phyloP scores from a whole-genome alignment of 2,888 invertebrate genomes.

The Laspeyria flexula region DNA sequence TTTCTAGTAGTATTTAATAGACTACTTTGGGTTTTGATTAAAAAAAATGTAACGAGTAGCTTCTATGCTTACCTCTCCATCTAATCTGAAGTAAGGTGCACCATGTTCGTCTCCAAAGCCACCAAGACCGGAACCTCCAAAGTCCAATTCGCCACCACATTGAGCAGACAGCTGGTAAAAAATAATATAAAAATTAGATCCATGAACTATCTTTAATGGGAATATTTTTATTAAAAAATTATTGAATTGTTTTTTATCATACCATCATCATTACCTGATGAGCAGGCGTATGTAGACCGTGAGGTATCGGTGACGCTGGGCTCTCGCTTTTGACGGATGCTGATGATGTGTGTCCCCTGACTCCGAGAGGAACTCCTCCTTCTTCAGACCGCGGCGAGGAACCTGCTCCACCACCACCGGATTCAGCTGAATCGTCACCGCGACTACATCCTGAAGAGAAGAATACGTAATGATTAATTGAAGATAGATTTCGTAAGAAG shows the following conservation, averaged over 20 bases:
- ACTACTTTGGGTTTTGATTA: background rate
- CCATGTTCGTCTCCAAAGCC: constrained; percentile 81
- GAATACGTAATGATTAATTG: background rate
- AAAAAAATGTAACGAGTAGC: background rate
- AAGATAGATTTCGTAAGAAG: background rate
- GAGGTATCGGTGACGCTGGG: constrained; percentile 82
- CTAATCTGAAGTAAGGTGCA: constrained; percentile 80
- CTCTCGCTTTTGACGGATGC: constrained; percentile 96
- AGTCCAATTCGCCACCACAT: constrained; percentile 81
- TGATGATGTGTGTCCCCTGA: constrained; percentile 94
- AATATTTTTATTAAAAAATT: too few species aligned
- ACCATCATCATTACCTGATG: constrained; percentile 69
- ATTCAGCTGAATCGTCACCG: constrained; percentile 86
- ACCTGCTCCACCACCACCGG: constrained; percentile 84
- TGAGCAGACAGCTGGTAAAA: constrained; percentile 77
- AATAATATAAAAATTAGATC: background rate
- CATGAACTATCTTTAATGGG: too few species aligned
- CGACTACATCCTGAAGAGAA: constrained; percentile 81
- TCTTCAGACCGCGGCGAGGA: constrained; percentile 84
- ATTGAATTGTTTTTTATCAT: constrained; percentile 5
- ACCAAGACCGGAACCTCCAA: constrained; percentile 76
- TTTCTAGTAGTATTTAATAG: too few species aligned
- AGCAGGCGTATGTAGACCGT: constrained; percentile 74
- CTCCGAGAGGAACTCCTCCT: constrained; percentile 83
- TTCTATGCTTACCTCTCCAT: constrained; percentile 72